Evolutionary conservation across 2,113 vertebrate genomes (phyloP).

Genomic region (Hylia prasina): DNA sequence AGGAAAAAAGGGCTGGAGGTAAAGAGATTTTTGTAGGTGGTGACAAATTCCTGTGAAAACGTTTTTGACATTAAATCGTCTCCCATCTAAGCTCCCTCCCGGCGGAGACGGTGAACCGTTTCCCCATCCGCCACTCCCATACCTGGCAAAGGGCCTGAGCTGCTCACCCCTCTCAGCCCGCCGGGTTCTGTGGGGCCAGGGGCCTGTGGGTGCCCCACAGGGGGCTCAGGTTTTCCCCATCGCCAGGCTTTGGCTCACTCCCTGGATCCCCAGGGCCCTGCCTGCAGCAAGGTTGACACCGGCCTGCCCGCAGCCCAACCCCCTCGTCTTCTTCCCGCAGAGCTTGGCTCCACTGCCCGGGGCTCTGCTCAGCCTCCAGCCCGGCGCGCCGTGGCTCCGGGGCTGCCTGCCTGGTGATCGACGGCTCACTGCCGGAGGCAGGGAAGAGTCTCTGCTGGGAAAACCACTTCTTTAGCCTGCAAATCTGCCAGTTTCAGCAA

Average conservation of each 20-base stretch:
- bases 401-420: not conserved
- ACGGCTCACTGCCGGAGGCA: not conserved
- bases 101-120: fast-evolving
- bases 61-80: not conserved
- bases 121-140: fast-evolving
- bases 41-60: slow-evolving; percentile 13
- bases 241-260: not conserved
- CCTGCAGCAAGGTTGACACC: not conserved
- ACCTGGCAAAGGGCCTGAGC: not conserved
- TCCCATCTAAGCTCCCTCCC: not conserved
- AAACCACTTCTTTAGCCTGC: not conserved
- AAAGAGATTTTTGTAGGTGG: slow-evolving; percentile 9
- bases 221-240: not conserved
- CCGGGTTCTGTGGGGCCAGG: fast-evolving
- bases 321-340: not conserved
- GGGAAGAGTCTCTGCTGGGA: not conserved
- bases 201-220: fast-evolving
- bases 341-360: fast-evolving
- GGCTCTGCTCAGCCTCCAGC: not conserved
- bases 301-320: not conserved
- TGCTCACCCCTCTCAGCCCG: not conserved
- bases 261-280: not conserved
- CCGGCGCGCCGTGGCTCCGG: not conserved
- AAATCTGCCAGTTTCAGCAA: not conserved
- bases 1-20: fast-evolving